phyloP scores from a whole-genome alignment of 2,888 invertebrate species.

The Elegia similella region DNA sequence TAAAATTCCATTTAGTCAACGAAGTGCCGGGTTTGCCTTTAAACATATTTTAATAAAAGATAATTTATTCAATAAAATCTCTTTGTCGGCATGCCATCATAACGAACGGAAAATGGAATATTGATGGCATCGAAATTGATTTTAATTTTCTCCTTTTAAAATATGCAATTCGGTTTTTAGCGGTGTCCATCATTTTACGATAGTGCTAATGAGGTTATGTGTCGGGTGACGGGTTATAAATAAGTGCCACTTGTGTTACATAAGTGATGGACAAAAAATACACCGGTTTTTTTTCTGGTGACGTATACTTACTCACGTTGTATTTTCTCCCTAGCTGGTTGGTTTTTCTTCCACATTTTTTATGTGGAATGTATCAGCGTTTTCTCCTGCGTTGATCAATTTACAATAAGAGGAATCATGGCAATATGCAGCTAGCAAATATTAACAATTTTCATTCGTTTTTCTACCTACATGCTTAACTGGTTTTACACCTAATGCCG shows the following conservation, averaged over 20 bases:
- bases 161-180: constrained; percentile 42
- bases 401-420: too few species aligned
- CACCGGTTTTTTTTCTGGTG: too few species aligned
- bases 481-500: too few species aligned
- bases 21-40: constrained; percentile 30
- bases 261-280: too few species aligned
- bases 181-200: constrained; percentile 25
- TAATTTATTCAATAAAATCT: constrained; percentile 77
- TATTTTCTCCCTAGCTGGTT: too few species aligned
- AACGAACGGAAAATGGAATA: constrained; percentile 68
- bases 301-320: too few species aligned
- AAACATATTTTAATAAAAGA: constrained; percentile 64
- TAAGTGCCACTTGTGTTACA: neutral
- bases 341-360: too few species aligned
- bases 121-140: constrained; percentile 63
- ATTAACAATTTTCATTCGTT: too few species aligned
- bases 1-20: constrained; percentile 15
- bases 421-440: too few species aligned
- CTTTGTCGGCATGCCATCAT: constrained; percentile 62
- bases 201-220: constrained; percentile 10
- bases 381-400: too few species aligned
- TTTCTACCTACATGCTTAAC: too few species aligned
- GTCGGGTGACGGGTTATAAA: neutral
- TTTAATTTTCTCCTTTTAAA: constrained; percentile 52
- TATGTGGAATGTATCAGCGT: too few species aligned